Percentiles rank a stretch among this genome's conserved stretches.
phyloP scores from a whole-genome alignment of 1,140 invertebrate genomes.

The Bilobella aurantiaca region DNA sequence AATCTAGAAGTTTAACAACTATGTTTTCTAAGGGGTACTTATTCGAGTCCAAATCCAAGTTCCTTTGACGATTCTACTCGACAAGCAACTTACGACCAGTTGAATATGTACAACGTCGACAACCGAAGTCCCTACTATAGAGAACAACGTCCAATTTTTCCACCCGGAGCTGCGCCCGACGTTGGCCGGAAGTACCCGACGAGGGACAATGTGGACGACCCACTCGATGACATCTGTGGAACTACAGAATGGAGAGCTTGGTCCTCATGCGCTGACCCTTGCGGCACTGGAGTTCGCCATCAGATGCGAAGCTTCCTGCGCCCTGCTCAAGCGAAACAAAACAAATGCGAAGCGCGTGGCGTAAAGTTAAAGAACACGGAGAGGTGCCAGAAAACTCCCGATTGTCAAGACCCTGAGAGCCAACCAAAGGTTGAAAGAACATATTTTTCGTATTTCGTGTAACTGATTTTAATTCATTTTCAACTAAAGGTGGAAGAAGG shows the following conservation, averaged over 20 bases:
- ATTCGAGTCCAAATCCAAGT: too few relatives aligned
- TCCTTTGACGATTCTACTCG: too few relatives aligned
- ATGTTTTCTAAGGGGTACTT: too few relatives aligned
- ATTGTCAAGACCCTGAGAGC: background rate
- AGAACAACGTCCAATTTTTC: background rate
- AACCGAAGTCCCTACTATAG: background rate
- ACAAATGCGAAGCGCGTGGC: conserved; percentile 8
- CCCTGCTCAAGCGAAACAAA: conserved; percentile 31
- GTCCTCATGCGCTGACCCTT: conserved; percentile 71
- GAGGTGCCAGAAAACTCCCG: conserved; percentile 5
- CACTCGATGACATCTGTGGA: conserved; percentile 44
- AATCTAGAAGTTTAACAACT: too few relatives aligned
- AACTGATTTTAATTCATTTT: background rate
- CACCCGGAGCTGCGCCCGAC: background rate
- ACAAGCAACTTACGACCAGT: background rate
- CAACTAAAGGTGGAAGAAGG: conserved; percentile 26
- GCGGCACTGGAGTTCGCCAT: conserved; percentile 65
- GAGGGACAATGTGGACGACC: conserved; percentile 40
- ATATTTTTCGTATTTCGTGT: background rate
- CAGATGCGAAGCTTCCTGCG: conserved; percentile 61
- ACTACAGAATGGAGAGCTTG: conserved; percentile 65
- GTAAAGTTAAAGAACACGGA: background rate
- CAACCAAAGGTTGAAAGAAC: background rate
- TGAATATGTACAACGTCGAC: background rate
- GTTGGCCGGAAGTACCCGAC: conserved; percentile 33